Conservation (phyloP, 2,113 vertebrate species). For the Megatriorchis doriae region DNA sequence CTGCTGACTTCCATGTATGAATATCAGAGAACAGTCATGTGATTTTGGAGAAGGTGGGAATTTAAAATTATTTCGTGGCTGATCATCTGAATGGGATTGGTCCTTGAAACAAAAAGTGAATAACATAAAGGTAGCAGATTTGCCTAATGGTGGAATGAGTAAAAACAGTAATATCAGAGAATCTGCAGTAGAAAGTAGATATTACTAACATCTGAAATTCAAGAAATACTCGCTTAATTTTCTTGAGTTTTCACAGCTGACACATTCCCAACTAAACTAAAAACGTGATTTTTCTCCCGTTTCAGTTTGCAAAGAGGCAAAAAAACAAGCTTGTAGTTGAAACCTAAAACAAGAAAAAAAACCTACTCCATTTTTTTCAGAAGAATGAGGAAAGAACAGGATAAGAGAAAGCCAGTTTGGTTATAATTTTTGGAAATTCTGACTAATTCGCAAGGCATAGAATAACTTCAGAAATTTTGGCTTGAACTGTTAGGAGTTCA, state of each 20-base stretch:
- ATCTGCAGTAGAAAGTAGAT: neutral
- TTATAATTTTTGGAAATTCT: neutral
- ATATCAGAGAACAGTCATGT: rapidly evolving
- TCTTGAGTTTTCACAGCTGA: neutral
- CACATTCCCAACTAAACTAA: neutral
- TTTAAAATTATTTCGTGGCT: neutral
- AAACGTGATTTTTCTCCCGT: neutral
- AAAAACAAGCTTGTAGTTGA: neutral
- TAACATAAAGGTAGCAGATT: neutral
- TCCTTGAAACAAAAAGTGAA: neutral
- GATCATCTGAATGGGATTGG: neutral
- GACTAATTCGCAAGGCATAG: neutral
- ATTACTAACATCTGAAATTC: neutral
- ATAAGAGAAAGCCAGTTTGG: neutral
- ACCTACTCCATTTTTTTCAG: no score
- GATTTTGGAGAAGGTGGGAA: neutral
- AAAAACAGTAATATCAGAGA: neutral
- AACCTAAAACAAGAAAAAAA: neutral
- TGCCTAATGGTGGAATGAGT: neutral
- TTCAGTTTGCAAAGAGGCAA: neutral
- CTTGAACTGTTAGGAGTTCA: neutral
- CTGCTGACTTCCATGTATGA: neutral
- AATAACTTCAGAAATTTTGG: neutral
- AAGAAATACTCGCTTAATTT: neutral
- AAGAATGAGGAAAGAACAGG: neutral